Conservation (phyloP, 2,113 vertebrate species). For the Tiliqua scincoides region DNA sequence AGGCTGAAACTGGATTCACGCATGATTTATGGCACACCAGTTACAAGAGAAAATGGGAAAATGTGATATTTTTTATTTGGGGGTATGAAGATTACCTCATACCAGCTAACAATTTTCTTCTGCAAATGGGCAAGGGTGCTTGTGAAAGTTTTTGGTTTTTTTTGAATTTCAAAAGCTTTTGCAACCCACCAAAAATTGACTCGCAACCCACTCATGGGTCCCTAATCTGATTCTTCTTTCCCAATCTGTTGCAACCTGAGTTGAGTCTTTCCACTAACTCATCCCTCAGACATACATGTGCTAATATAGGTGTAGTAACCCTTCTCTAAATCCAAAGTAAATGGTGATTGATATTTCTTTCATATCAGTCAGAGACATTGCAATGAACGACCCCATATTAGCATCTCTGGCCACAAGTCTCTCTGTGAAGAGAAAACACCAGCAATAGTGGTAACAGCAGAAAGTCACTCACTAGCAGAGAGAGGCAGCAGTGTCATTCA, state of each 20-base stretch:
- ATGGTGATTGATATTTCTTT: neutral
- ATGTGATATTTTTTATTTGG: no score
- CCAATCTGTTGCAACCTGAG: neutral
- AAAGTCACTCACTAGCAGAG: neutral
- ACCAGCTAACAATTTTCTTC: no score
- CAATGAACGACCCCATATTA: neutral
- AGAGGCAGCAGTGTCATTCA: neutral
- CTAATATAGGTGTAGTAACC: neutral
- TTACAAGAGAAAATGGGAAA: no score
- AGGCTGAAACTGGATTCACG: no score
- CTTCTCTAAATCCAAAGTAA: neutral
- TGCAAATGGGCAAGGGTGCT: no score
- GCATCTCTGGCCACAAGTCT: neutral
- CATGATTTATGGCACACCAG: no score
- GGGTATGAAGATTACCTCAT: no score
- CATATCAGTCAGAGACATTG: neutral
- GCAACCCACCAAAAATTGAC: no score
- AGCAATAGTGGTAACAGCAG: neutral
- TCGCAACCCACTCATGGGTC: no score
- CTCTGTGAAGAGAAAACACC: neutral
- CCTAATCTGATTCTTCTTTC: neutral
- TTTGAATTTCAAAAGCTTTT: no score
- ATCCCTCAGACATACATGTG: neutral
- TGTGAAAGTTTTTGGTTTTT: no score
- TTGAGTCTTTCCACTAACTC: neutral